Conservation (phyloP, 2,797 vertebrate genomes). For the Scolopax rusticola region DNA sequence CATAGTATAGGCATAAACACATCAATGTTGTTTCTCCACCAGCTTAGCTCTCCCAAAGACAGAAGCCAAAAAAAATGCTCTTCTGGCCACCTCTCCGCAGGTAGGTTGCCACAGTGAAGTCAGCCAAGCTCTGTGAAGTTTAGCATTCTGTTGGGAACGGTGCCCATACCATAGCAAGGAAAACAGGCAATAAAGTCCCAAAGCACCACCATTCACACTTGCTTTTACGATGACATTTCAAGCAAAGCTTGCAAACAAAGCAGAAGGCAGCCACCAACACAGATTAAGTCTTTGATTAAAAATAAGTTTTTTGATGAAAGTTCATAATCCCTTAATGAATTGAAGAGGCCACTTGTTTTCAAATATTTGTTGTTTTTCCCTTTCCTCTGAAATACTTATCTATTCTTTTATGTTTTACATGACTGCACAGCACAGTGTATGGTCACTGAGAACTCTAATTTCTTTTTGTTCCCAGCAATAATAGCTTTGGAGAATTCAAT, state of each 20-base stretch:
- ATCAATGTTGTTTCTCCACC: neutral
- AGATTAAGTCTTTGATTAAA: neutral
- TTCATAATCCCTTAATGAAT: neutral
- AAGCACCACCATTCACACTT: neutral
- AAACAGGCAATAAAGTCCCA: neutral
- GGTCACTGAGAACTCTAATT: constrained; percentile 35
- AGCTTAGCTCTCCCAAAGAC: neutral
- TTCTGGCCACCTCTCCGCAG: neutral
- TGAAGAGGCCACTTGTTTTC: neutral
- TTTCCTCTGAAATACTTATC: constrained; percentile 36
- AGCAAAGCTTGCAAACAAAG: neutral
- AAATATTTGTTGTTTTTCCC: constrained; percentile 6
- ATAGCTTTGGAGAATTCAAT: constrained; percentile 51
- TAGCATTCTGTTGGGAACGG: neutral
- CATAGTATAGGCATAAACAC: neutral
- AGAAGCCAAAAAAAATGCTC: neutral
- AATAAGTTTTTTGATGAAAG: neutral
- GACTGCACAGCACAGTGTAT: constrained; percentile 8
- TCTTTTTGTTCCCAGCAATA: constrained; percentile 54
- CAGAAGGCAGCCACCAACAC: neutral
- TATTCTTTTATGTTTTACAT: constrained; percentile 41
- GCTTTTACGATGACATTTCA: neutral
- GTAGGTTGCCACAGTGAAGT: neutral
- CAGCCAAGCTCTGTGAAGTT: neutral
- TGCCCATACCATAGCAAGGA: neutral